Percentiles rank a stretch among this genome's conserved stretches.
Evolutionary conservation across 2,888 invertebrate species (phyloP).

Genomic region (Papilio protenor): DNA sequence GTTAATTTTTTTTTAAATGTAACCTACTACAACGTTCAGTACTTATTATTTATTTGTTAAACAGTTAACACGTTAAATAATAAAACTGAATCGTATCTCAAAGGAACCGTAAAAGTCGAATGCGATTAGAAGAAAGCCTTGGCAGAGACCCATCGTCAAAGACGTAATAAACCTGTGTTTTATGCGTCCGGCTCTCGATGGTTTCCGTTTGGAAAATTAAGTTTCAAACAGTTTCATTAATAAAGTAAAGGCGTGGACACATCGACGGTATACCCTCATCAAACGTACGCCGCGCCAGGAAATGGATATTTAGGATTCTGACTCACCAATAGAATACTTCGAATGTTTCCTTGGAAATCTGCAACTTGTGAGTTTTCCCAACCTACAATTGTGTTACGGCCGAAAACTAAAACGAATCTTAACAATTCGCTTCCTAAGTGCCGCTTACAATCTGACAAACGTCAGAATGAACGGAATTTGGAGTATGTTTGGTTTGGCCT

Average conservation of each 20-base stretch:
- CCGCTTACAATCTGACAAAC: no score
- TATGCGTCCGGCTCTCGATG: constrained; percentile 67
- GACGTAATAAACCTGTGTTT: constrained; percentile 60
- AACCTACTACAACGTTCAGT: neutral
- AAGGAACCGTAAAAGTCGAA: constrained; percentile 28
- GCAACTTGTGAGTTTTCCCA: neutral
- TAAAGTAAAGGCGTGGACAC: constrained; percentile 48
- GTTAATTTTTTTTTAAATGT: neutral
- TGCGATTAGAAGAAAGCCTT: constrained; percentile 38
- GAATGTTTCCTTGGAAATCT: neutral
- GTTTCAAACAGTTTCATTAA: constrained; percentile 61
- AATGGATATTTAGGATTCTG: constrained; percentile 17
- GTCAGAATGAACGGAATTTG: no score
- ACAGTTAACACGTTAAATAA: constrained; percentile 23
- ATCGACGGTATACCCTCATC: constrained; percentile 38
- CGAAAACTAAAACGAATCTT: no score
- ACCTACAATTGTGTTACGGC: neutral
- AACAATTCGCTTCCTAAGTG: no score
- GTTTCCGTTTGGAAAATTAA: constrained; percentile 65
- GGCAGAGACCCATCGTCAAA: constrained; percentile 52
- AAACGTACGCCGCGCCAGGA: constrained; percentile 31
- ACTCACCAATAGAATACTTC: neutral
- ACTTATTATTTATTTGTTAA: constrained; percentile 19
- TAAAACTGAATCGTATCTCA: constrained; percentile 5
- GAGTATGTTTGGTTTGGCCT: no score